Percentiles rank a stretch among this genome's conserved stretches.
These are phyloP conservation scores for Gastrophryne carolinensis DNA, from an alignment of 2,797 vertebrate species.

Conservation along the genomic window DNA sequence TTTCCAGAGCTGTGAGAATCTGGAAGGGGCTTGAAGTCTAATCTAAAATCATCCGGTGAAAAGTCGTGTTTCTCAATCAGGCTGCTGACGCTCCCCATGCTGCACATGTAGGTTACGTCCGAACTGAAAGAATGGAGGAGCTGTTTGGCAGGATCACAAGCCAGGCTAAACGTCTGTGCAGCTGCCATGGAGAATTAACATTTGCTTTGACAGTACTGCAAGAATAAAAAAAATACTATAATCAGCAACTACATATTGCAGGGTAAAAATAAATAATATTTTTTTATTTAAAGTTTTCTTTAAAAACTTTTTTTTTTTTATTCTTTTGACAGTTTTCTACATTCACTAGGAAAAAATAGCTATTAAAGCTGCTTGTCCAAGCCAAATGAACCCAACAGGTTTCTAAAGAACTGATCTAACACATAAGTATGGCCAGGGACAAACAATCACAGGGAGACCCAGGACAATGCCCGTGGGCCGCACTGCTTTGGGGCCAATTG, in stretches of 20 bases:
- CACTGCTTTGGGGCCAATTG: too few species aligned
- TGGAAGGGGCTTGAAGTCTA: constrained; percentile 75
- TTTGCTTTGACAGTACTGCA: constrained; percentile 72
- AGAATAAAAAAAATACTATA: constrained; percentile 36
- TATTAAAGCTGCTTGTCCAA: too few species aligned
- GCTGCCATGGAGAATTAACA: constrained; percentile 91
- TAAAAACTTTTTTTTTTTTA: too few species aligned
- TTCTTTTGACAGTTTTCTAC: too few species aligned
- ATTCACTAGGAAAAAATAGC: too few species aligned
- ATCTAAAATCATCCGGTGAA: constrained; percentile 75
- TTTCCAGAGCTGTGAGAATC: constrained; percentile 83
- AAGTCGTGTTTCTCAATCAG: constrained; percentile 89
- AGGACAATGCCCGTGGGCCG: too few species aligned
- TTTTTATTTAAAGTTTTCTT: too few species aligned
- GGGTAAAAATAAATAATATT: too few species aligned
- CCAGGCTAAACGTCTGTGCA: constrained; percentile 83
- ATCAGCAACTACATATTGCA: neutral
- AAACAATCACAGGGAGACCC: too few species aligned
- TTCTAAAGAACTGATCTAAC: too few species aligned
- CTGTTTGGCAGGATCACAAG: constrained; percentile 76
- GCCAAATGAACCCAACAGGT: too few species aligned
- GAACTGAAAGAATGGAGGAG: constrained; percentile 66
- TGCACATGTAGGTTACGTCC: constrained; percentile 63
- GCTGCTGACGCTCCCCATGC: constrained; percentile 97
- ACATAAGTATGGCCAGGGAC: too few species aligned